These are phyloP conservation scores for Aleiodes alternator DNA, from an alignment of 2,888 invertebrate genomes.

Conservation along the genomic window DNA sequence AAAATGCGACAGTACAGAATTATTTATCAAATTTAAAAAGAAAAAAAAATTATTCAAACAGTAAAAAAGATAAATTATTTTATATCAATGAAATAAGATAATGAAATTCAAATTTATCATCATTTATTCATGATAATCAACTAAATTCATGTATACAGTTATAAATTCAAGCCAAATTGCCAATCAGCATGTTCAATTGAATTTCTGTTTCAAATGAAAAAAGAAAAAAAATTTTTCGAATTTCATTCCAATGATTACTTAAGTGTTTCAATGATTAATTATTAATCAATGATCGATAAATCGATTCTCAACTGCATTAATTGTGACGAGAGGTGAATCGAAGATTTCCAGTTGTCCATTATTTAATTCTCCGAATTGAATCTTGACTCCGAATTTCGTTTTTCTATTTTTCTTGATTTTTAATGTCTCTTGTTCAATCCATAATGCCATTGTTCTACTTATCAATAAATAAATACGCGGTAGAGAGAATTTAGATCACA, in stretches of 20 bases:
- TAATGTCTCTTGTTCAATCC: too few relatives aligned
- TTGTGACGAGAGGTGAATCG: not conserved
- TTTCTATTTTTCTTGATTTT: slow-evolving; percentile 16
- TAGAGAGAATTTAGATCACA: slow-evolving; percentile 66
- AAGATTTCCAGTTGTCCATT: slow-evolving; percentile 12
- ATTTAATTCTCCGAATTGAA: slow-evolving; percentile 29
- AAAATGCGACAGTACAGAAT: not conserved
- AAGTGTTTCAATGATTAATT: not conserved
- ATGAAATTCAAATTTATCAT: not conserved
- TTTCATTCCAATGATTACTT: too few relatives aligned
- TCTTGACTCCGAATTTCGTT: slow-evolving; percentile 29
- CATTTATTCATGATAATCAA: slow-evolving; percentile 15
- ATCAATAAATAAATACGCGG: slow-evolving; percentile 67
- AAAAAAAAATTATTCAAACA: not conserved
- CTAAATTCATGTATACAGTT: slow-evolving; percentile 19
- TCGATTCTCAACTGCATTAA: not conserved
- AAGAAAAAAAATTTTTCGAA: too few relatives aligned
- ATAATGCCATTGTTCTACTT: slow-evolving; percentile 60
- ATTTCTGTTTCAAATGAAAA: too few relatives aligned
- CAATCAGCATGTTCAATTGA: not conserved
- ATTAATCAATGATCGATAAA: slow-evolving; percentile 28
- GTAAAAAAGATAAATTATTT: not conserved
- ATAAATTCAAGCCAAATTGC: not conserved
- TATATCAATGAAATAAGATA: not conserved
- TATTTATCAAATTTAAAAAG: not conserved